Percentiles rank a stretch among this genome's conserved stretches.
Evolutionary conservation across 2,113 vertebrate genomes (phyloP).

Genomic region (Alethe diademata): DNA sequence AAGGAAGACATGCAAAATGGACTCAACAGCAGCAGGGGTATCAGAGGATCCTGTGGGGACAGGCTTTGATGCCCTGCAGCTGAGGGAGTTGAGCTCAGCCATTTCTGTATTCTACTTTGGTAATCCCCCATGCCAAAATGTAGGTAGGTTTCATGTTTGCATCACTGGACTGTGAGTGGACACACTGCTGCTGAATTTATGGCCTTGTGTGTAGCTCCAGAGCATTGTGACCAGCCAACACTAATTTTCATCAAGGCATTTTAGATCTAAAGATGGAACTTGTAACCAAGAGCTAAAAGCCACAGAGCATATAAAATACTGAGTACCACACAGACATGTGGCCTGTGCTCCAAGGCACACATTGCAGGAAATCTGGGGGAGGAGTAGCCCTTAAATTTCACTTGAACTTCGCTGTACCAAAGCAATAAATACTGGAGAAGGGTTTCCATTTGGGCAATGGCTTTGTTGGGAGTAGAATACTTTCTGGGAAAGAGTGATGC

Average conservation of each 20-base stretch:
- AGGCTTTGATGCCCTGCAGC: not conserved
- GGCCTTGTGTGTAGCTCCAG: not conserved
- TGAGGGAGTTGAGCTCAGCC: not conserved
- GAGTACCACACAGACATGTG: not conserved
- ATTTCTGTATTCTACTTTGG: not conserved
- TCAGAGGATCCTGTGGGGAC: not conserved
- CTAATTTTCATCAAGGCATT: not conserved
- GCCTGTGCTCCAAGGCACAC: not conserved
- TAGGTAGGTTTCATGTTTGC: not conserved
- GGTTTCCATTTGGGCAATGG: not conserved
- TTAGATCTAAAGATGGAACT: not conserved
- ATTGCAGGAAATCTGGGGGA: not conserved
- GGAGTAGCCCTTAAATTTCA: not conserved
- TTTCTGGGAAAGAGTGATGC: not conserved
- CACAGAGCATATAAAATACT: too few species aligned
- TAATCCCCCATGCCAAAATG: not conserved
- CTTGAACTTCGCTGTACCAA: not conserved
- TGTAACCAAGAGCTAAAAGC: not conserved
- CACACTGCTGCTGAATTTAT: not conserved
- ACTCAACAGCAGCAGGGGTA: not conserved
- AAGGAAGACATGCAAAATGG: not conserved
- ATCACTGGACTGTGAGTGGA: not conserved
- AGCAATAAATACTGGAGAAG: rapidly evolving
- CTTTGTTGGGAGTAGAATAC: not conserved
- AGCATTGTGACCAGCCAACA: not conserved